A percentile compares a stretch with the other conserved stretches of the same genome.
Evolutionary conservation across 2,113 vertebrate genomes (phyloP).

Genomic region (Gymnarchus niloticus): DNA sequence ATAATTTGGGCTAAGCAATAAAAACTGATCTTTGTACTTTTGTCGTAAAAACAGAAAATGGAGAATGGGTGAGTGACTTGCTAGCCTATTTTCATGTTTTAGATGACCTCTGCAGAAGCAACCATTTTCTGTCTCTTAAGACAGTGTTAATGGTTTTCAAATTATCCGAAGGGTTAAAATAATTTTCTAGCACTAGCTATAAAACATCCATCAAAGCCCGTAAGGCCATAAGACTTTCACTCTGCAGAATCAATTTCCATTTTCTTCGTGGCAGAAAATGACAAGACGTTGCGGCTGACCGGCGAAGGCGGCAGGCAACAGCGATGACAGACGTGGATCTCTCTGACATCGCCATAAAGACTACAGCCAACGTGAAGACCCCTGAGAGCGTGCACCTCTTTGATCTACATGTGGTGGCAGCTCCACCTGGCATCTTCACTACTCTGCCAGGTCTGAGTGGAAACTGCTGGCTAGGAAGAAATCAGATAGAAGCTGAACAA

Average conservation of each 20-base stretch:
- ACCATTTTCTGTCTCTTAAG: neutral
- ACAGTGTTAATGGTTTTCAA: constrained; percentile 21
- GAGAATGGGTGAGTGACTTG: neutral
- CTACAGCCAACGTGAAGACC: neutral
- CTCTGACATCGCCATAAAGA: neutral
- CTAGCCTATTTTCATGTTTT: neutral
- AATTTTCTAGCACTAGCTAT: constrained; percentile 9
- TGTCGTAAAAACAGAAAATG: constrained; percentile 12
- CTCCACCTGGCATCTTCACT: neutral
- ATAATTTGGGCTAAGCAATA: neutral
- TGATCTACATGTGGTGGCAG: neutral
- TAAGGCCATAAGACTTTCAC: constrained; percentile 87
- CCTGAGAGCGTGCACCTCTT: neutral
- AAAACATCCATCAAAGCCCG: constrained; percentile 58
- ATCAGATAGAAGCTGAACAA: neutral
- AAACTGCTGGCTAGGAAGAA: neutral
- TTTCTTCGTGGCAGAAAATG: neutral
- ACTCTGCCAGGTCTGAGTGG: neutral
- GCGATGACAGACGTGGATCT: neutral
- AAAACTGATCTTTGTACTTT: neutral
- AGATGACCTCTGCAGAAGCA: neutral
- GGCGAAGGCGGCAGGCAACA: neutral
- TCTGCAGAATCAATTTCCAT: constrained; percentile 92
- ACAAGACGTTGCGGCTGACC: neutral
- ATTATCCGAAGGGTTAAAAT: constrained; percentile 21